A percentile compares a stretch with the other conserved stretches of the same genome.
phyloP scores from a whole-genome alignment of 2,113 vertebrate species.

The Trochalopteron elliotii region DNA sequence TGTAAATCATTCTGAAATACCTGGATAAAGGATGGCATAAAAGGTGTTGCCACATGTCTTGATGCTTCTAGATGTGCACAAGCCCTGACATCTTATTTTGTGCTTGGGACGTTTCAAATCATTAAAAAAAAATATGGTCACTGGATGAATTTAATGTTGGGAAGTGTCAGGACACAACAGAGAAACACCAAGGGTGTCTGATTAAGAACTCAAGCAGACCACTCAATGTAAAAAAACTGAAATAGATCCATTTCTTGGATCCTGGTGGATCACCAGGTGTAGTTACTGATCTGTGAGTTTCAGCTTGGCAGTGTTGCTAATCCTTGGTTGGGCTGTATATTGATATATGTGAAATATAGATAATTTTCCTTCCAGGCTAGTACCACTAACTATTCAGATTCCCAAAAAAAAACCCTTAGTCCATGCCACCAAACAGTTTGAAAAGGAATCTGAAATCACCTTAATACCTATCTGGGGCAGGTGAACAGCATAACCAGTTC shows the following conservation, averaged over 20 bases:
- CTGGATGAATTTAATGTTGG: background rate
- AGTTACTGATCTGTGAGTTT: background rate
- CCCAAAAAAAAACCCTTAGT: too few species aligned
- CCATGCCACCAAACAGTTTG: background rate
- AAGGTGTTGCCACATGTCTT: slow-evolving; percentile 50
- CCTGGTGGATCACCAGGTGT: background rate
- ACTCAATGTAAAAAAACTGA: background rate
- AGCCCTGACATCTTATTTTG: background rate
- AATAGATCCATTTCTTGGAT: background rate
- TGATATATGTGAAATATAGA: background rate
- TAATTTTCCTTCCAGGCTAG: background rate
- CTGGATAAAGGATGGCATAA: slow-evolving; percentile 50
- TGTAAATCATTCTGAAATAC: slow-evolving; percentile 56
- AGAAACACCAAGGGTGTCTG: background rate
- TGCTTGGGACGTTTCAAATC: background rate
- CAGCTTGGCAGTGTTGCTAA: background rate
- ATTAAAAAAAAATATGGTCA: background rate
- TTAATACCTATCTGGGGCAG: background rate
- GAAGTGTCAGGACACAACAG: background rate
- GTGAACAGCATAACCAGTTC: background rate
- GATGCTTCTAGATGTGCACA: slow-evolving; percentile 12
- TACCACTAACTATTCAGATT: background rate
- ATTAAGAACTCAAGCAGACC: background rate
- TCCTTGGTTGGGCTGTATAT: background rate
- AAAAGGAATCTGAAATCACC: background rate